Evolutionary conservation across 1,140 invertebrate species (phyloP).

Genomic region (Drosophila repleta): DNA sequence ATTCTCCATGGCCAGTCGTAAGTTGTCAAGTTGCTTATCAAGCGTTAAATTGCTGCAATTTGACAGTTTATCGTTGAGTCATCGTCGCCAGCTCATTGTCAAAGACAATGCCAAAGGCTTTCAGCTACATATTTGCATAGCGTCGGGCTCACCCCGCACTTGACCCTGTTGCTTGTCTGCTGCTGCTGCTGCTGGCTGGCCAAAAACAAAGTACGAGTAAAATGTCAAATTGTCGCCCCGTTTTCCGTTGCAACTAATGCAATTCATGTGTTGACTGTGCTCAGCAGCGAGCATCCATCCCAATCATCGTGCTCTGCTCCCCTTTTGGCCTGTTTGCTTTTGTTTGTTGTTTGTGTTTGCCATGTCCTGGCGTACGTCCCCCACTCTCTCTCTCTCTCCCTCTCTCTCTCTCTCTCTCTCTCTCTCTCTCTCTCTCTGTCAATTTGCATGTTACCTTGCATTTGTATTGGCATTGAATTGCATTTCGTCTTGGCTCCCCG

Average conservation of each 20-base stretch:
- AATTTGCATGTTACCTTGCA: conserved; percentile 57
- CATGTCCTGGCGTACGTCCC: conserved; percentile 31
- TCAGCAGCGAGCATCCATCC: neutral
- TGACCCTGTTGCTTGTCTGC: neutral
- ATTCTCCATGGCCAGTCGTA: neutral
- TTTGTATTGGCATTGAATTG: conserved; percentile 55
- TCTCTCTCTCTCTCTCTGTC: conserved; percentile 24
- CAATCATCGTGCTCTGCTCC: neutral
- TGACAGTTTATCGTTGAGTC: conserved; percentile 67
- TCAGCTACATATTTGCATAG: conserved; percentile 57
- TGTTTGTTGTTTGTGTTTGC: conserved; percentile 48
- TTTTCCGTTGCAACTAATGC: conserved; percentile 49
- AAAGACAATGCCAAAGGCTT: conserved; percentile 48
- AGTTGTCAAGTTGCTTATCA: conserved; percentile 55
- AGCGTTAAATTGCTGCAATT: conserved; percentile 77
- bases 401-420: no score
- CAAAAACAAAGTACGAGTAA: conserved; percentile 64
- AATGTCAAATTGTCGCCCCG: conserved; percentile 54
- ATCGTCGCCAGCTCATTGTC: conserved; percentile 20
- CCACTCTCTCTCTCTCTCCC: no score
- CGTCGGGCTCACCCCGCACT: neutral
- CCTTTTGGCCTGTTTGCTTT: conserved; percentile 8
- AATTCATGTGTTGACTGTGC: conserved; percentile 43
- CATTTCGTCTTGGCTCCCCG: conserved; percentile 10
- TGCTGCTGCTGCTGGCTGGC: conserved; percentile 28